Evolutionary conservation across 2,888 invertebrate genomes (phyloP), one percentile per base, ranked within the genome.

Genomic region (Punctoribates punctum): DNA sequence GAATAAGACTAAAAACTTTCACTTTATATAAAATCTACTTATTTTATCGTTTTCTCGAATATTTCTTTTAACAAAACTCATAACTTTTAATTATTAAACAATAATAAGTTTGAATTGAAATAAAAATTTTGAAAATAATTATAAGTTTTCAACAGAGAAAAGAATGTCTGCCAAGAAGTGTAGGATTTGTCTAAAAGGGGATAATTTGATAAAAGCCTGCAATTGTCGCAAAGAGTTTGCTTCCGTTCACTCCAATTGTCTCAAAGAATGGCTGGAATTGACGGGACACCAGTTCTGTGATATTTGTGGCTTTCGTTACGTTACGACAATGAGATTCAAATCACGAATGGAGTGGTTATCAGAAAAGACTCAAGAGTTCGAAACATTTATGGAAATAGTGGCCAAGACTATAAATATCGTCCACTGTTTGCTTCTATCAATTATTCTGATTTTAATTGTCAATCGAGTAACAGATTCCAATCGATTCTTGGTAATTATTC

Each of bases 221-320:
- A 62, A 62, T 27, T 62, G 62, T 62, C 17, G 20, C 17, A 62
- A 62, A 15, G 62, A 62, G 5, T 62, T 62, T 27, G 62, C 62
- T 20, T 62, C 2, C 20, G 62, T 62, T 62, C 62, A 62, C 27
- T 6, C 17, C 8, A 6, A 62, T 11, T 62, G 62, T 62, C 27
- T 62, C 6, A 62, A 62, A 5, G 27, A 29, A 15, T 62, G 62
- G 62, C 62, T 62, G 2, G 62, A 62, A 62, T 15, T 27, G 27
- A 62, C 62, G 2, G 62, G 4, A 17, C 17, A 62, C 5, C 25
- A 62, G 15, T 62, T 62, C 11, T 62, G 62, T 13, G 62, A 62
- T 62, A 9, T 62, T 11, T 62, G 62, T 62, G 27, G 29, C 11
- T 62, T 62, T 29, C 3, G 27, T 15, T 62, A 27, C 17, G 11